Conservation (phyloP, 2,888 invertebrate species). For the Hofmannophila pseudospretella region DNA sequence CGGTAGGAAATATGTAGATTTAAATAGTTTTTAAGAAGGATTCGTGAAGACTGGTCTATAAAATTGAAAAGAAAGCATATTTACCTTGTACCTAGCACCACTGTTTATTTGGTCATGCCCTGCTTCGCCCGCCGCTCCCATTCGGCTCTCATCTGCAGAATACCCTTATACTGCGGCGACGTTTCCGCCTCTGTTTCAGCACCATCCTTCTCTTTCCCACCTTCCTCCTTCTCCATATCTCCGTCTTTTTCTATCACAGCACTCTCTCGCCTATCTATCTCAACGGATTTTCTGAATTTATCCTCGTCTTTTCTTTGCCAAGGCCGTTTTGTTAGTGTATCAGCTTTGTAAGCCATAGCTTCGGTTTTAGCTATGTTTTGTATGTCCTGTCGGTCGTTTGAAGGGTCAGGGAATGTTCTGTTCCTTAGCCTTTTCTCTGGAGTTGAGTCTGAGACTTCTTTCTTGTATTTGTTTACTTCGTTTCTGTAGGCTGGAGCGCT, state of each 20-base stretch:
- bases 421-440: conserved; percentile 70
- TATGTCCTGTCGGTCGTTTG: conserved; percentile 67
- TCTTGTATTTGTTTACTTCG: conserved; percentile 69
- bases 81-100: conserved; percentile 57
- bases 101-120: conserved; percentile 79
- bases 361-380: conserved; percentile 62
- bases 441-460: conserved; percentile 71
- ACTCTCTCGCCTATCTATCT: conserved; percentile 57
- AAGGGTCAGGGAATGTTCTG: conserved; percentile 69
- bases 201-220: conserved; percentile 45
- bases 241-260: conserved; percentile 63
- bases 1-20: no score
- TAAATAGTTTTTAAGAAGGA: no score
- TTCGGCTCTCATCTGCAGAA: conserved; percentile 85
- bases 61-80: conserved; percentile 2
- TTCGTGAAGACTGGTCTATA: no score
- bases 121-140: conserved; percentile 88
- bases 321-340: conserved; percentile 60
- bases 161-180: conserved; percentile 82
- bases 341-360: conserved; percentile 61
- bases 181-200: conserved; percentile 54
- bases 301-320: conserved; percentile 65
- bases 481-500: conserved; percentile 61
- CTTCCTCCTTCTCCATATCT: conserved; percentile 49
- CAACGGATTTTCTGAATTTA: conserved; percentile 47